Conservation (phyloP, 2,113 vertebrate genomes). For the Cyanistes caeruleus region DNA sequence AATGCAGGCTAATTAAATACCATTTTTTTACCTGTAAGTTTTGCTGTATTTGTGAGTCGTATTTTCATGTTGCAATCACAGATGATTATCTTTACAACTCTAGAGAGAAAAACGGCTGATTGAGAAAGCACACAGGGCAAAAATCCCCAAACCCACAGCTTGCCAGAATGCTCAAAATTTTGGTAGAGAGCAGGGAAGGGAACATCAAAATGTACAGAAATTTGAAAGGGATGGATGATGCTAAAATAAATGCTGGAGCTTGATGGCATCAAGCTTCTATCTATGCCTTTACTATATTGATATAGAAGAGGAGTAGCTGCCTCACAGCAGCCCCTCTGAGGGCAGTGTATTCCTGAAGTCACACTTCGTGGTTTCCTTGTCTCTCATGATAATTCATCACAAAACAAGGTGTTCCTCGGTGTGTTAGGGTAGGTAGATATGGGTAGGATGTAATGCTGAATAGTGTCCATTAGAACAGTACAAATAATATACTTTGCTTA, state of each 20-base stretch:
- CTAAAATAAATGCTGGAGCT: background rate
- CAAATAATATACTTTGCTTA: background rate
- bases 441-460: background rate
- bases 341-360: background rate
- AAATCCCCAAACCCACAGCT: accelerated
- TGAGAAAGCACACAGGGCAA: background rate
- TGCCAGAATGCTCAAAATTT: background rate
- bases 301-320: background rate
- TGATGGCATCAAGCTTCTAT: accelerated
- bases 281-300: background rate
- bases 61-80: background rate
- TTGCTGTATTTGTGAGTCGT: background rate
- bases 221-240: background rate
- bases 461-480: background rate
- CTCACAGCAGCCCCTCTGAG: background rate
- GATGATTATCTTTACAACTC: background rate
- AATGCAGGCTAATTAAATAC: background rate
- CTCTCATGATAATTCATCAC: background rate
- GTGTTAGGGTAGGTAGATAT: background rate
- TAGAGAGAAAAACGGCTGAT: background rate
- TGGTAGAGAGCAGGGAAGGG: background rate
- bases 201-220: background rate
- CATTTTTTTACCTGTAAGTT: background rate
- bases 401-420: background rate
- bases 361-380: accelerated